phyloP scores from a whole-genome alignment of 2,888 invertebrate genomes.

The Hydroisotoma schaefferi region DNA sequence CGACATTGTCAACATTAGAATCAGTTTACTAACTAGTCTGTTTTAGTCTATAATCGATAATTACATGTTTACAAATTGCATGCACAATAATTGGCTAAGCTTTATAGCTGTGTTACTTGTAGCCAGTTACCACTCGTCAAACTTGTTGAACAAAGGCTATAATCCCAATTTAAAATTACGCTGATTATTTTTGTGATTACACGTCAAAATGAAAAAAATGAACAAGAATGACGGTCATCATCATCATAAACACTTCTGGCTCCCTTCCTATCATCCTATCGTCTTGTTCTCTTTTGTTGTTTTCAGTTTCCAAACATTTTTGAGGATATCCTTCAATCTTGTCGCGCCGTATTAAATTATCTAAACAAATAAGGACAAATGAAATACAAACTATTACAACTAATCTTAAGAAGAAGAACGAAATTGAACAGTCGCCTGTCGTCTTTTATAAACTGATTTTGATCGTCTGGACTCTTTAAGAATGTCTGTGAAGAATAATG shows the following conservation, averaged over 20 bases:
- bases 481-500: no score
- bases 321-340: slow-evolving; percentile 10
- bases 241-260: no score
- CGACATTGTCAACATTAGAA: no score
- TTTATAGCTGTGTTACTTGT: no score
- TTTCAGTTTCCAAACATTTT: no score
- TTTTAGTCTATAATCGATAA: no score
- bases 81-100: no score
- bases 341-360: slow-evolving; percentile 2
- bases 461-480: slow-evolving; percentile 10
- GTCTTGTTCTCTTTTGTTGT: slow-evolving; percentile 2
- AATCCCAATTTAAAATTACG: neutral
- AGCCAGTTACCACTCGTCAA: no score
- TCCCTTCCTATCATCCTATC: neutral
- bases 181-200: slow-evolving; percentile 1
- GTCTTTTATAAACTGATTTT: slow-evolving; percentile 6
- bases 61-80: no score
- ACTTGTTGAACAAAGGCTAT: no score
- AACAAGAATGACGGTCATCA: no score
- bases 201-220: neutral
- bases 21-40: no score
- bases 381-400: slow-evolving; percentile 7
- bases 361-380: slow-evolving; percentile 12
- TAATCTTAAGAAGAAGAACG: slow-evolving; percentile 3
- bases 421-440: slow-evolving; percentile 2